phyloP scores from a whole-genome alignment of 2,888 invertebrate genomes.

The Serrognathus titanus region DNA sequence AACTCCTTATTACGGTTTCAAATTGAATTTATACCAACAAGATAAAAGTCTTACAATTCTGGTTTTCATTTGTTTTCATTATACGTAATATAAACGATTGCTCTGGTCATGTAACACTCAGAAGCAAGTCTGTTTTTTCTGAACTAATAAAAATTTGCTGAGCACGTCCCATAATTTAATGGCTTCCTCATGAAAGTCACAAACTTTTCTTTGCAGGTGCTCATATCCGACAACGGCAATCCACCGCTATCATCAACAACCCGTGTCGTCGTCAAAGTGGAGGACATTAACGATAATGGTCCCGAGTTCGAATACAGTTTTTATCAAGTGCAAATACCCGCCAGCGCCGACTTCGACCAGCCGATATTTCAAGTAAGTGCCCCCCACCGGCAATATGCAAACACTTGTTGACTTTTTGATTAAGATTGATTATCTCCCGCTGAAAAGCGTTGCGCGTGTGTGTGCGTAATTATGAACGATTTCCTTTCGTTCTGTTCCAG shows the following conservation, averaged over 20 bases:
- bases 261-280: slow-evolving; percentile 74
- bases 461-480: slow-evolving; percentile 1
- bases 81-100: too few relatives aligned
- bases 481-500: not conserved
- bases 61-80: too few relatives aligned
- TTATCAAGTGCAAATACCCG: slow-evolving; percentile 77
- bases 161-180: too few relatives aligned
- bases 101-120: too few relatives aligned
- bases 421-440: not conserved
- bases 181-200: too few relatives aligned
- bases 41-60: too few relatives aligned
- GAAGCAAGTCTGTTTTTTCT: too few relatives aligned
- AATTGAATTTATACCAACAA: too few relatives aligned
- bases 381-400: not conserved
- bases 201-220: slow-evolving; percentile 49
- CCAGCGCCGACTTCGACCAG: slow-evolving; percentile 50
- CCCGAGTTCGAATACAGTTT: slow-evolving; percentile 81
- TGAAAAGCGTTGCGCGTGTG: not conserved
- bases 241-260: slow-evolving; percentile 73
- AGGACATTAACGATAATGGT: slow-evolving; percentile 83
- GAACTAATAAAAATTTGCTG: too few relatives aligned
- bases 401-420: slow-evolving; percentile 6
- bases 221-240: slow-evolving; percentile 74
- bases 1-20: too few relatives aligned
- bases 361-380: slow-evolving; percentile 59